Conservation (phyloP, 2,888 invertebrate species). For the Hoplodrina blanda region DNA sequence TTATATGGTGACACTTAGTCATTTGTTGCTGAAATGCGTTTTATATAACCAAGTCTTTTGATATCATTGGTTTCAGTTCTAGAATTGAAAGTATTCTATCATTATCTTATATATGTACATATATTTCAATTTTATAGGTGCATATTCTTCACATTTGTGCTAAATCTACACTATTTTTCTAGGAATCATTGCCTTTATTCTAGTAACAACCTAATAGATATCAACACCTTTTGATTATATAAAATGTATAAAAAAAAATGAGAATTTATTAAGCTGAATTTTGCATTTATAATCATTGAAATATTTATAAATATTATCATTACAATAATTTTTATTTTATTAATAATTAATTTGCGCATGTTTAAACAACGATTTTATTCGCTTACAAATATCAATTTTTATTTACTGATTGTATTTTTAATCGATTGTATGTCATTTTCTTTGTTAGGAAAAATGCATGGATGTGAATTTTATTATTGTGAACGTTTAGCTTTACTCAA, state of each 20-base stretch:
- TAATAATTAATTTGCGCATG: slow-evolving; percentile 73
- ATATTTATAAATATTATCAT: slow-evolving; percentile 67
- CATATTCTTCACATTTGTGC: slow-evolving; percentile 32
- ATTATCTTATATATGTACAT: slow-evolving; percentile 27
- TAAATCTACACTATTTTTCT: slow-evolving; percentile 9
- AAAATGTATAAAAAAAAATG: slow-evolving; percentile 56
- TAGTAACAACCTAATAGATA: slow-evolving; percentile 13
- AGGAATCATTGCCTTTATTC: slow-evolving; percentile 1
- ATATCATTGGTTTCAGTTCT: slow-evolving; percentile 5
- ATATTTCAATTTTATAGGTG: slow-evolving; percentile 26
- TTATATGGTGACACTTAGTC: slow-evolving; percentile 59
- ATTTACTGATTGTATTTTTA: slow-evolving; percentile 80
- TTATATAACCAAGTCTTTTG: slow-evolving; percentile 56
- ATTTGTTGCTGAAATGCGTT: slow-evolving; percentile 57
- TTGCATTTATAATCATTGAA: slow-evolving; percentile 85
- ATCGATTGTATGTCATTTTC: slow-evolving; percentile 67
- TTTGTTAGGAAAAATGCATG: slow-evolving; percentile 74
- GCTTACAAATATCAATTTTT: slow-evolving; percentile 82
- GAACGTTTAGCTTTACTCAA: slow-evolving; percentile 62
- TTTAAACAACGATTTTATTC: slow-evolving; percentile 83
- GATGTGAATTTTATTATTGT: slow-evolving; percentile 68
- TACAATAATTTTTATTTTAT: slow-evolving; percentile 69
- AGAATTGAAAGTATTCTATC: slow-evolving; percentile 21
- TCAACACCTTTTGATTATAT: slow-evolving; percentile 50
- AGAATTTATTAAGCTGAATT: slow-evolving; percentile 66